Evolutionary conservation across 2,888 invertebrate genomes (phyloP).

Genomic region (Rhopalosiphum nymphaeae): DNA sequence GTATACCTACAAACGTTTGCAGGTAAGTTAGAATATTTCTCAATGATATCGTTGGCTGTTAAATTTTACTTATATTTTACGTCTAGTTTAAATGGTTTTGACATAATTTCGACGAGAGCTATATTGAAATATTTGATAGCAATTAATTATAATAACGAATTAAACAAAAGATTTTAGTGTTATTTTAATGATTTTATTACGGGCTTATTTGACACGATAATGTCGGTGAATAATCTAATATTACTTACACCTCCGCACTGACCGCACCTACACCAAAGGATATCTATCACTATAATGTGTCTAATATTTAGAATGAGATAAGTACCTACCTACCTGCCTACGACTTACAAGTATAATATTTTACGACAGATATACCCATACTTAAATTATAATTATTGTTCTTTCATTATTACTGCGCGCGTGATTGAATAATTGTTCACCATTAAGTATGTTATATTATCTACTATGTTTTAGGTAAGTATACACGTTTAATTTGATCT

Average conservation of each 20-base stretch:
- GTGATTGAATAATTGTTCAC: not conserved
- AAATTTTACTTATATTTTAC: not conserved
- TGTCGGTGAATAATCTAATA: not conserved
- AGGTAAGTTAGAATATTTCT: not conserved
- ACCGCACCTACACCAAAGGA: not conserved
- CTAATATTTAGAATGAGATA: not conserved
- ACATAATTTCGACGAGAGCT: not conserved
- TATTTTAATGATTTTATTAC: slow-evolving; percentile 17
- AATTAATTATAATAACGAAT: not conserved
- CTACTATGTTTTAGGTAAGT: not conserved
- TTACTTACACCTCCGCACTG: slow-evolving; percentile 7
- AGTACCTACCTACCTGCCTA: not conserved
- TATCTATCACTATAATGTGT: slow-evolving; percentile 8
- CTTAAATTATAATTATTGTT: slow-evolving; percentile 5
- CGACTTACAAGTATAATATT: not conserved
- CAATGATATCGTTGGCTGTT: not conserved
- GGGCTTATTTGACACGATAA: slow-evolving; percentile 13
- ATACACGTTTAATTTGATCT: not conserved
- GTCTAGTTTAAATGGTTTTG: not conserved
- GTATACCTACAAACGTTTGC: not conserved
- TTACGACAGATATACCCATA: not conserved
- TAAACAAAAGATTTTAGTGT: not conserved
- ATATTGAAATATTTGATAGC: not conserved
- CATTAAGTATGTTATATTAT: not conserved
- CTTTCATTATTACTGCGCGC: not conserved